phyloP scores from a whole-genome alignment of 30 jellyfish, hydroid and myxozoan genomes.

The Hydractinia echinata region DNA sequence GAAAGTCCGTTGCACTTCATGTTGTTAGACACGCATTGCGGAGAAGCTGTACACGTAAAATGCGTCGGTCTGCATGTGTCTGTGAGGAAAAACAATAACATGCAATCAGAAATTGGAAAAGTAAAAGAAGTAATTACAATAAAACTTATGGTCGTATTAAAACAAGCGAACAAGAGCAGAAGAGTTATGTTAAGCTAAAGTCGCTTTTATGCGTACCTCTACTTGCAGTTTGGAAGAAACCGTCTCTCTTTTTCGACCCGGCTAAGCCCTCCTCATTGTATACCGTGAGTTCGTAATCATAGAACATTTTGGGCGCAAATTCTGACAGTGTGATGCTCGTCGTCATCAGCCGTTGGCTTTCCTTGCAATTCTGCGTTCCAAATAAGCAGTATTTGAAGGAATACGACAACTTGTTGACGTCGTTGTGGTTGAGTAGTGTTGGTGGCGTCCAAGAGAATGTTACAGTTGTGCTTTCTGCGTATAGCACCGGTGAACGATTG shows the following conservation, averaged over 20 bases:
- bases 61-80: slow-evolving; percentile 5
- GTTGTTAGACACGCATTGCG: background rate
- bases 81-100: background rate
- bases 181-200: background rate
- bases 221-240: background rate
- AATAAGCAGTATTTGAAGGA: background rate
- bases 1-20: slow-evolving; percentile 15
- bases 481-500: background rate
- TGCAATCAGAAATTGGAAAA: background rate
- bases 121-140: background rate
- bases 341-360: background rate
- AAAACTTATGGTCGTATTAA: background rate
- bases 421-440: background rate
- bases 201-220: background rate
- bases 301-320: background rate
- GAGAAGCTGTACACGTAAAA: slow-evolving; percentile 9
- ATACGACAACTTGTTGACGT: background rate
- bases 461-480: background rate
- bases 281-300: background rate
- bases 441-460: slow-evolving; percentile 3
- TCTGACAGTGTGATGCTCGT: background rate
- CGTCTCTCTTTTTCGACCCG: background rate
- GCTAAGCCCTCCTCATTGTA: slow-evolving; percentile 4
- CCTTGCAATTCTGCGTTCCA: background rate
- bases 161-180: background rate